Percentiles rank a stretch among this genome's conserved stretches.
phyloP scores from a whole-genome alignment of 2,797 vertebrate genomes.

The Gila robusta region DNA sequence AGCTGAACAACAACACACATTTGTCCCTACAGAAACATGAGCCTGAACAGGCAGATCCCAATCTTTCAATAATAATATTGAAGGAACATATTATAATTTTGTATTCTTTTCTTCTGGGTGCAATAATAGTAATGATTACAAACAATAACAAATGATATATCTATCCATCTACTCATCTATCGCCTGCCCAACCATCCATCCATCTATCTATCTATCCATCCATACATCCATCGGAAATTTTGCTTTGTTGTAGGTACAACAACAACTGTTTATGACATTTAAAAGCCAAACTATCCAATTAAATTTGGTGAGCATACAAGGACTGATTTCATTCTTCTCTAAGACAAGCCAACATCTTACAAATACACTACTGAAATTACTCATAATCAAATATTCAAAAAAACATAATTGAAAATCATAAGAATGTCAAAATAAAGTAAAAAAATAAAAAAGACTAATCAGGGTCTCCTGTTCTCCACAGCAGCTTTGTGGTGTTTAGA shows the following conservation, averaged over 20 bases:
- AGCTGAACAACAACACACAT: constrained; percentile 9
- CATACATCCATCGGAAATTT: neutral
- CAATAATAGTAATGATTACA: neutral
- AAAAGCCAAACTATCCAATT: neutral
- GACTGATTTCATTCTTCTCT: neutral
- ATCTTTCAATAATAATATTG: neutral
- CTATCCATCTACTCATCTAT: neutral
- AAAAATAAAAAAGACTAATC: constrained; percentile 2
- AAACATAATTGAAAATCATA: constrained; percentile 23
- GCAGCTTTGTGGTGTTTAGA: constrained; percentile 12
- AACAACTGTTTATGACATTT: neutral
- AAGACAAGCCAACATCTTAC: neutral
- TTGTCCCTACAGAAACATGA: constrained; percentile 14
- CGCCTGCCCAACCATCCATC: neutral
- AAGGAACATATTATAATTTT: neutral
- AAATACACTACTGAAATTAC: constrained; percentile 4
- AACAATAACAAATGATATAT: neutral
- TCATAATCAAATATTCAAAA: constrained; percentile 25
- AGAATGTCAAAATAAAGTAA: constrained; percentile 14
- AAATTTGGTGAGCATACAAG: neutral
- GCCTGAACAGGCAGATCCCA: neutral
- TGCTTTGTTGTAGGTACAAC: neutral
- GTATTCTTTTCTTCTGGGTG: neutral
- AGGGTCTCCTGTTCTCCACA: neutral
- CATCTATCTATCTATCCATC: accelerated